phyloP scores from a whole-genome alignment of 2,888 invertebrate genomes.

The Drosophila meridiana region DNA sequence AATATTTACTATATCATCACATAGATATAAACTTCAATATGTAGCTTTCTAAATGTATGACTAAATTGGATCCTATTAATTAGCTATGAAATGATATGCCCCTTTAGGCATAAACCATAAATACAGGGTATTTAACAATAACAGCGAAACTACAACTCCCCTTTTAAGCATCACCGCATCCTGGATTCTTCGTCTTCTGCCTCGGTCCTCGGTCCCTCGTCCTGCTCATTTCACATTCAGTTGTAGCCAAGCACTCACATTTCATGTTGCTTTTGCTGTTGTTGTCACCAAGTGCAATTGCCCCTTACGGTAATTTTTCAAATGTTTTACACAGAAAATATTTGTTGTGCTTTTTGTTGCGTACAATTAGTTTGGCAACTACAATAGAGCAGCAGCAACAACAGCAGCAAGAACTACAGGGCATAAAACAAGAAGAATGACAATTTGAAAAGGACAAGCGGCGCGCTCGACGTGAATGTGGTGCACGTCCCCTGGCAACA shows the following conservation, averaged over 20 bases:
- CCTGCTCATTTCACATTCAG: conserved; percentile 57
- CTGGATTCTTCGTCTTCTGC: conserved; percentile 10
- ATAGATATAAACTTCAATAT: too few relatives aligned
- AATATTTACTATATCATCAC: too few relatives aligned
- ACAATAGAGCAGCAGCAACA: conserved; percentile 45
- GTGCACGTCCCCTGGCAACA: conserved; percentile 53
- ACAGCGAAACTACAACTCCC: conserved; percentile 27
- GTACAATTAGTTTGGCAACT: conserved; percentile 76
- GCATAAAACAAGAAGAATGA: conserved; percentile 74
- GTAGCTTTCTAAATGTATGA: too few relatives aligned
- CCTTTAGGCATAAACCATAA: too few relatives aligned
- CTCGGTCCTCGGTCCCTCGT: conserved; percentile 16
- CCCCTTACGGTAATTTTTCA: conserved; percentile 72
- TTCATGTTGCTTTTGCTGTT: conserved; percentile 32
- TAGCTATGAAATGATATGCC: not conserved
- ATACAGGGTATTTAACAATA: conserved; percentile 17
- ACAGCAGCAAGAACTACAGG: conserved; percentile 55
- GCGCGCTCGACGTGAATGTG: conserved; percentile 28
- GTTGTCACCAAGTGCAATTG: conserved; percentile 71
- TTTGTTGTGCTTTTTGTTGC: conserved; percentile 72
- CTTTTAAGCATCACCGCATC: not conserved
- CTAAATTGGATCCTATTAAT: too few relatives aligned
- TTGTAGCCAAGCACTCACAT: conserved; percentile 42
- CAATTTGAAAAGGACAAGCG: conserved; percentile 71
- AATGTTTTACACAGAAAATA: conserved; percentile 69